Evolutionary conservation across 2,888 invertebrate species (phyloP).

Genomic region (Caradrina kadenii): DNA sequence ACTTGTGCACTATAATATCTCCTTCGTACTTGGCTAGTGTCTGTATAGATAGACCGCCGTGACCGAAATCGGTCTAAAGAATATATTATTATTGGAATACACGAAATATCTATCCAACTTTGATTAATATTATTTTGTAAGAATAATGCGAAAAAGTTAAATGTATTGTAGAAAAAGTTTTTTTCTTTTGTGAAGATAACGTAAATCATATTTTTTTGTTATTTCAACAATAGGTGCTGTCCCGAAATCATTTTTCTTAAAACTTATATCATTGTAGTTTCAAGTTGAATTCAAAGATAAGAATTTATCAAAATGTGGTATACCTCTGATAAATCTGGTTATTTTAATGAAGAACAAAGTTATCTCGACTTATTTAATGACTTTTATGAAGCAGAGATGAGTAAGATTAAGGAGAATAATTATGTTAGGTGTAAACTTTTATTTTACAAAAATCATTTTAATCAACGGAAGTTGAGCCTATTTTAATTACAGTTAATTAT

Average conservation of each 20-base stretch:
- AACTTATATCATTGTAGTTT: slow-evolving; percentile 55
- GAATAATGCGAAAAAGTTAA: slow-evolving; percentile 34
- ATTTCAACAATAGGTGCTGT: slow-evolving; percentile 42
- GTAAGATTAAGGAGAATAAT: slow-evolving; percentile 6
- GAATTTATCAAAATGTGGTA: slow-evolving; percentile 23
- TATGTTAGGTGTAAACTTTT: background rate
- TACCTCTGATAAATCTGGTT: slow-evolving; percentile 1
- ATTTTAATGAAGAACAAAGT: slow-evolving; percentile 14
- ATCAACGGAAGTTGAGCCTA: background rate
- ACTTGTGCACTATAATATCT: no score
- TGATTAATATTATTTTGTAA: slow-evolving; percentile 39
- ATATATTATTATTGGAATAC: slow-evolving; percentile 3
- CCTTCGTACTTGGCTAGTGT: no score
- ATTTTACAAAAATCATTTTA: background rate
- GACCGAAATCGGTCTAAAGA: no score
- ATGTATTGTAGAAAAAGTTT: slow-evolving; percentile 29
- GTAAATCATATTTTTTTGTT: slow-evolving; percentile 42
- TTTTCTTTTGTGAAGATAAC: slow-evolving; percentile 39
- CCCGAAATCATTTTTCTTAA: slow-evolving; percentile 49
- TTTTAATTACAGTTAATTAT: background rate
- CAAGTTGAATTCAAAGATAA: slow-evolving; percentile 15
- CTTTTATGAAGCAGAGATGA: slow-evolving; percentile 12
- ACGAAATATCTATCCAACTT: slow-evolving; percentile 25
- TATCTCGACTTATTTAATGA: slow-evolving; percentile 4
- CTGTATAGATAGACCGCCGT: no score